phyloP scores from a whole-genome alignment of 2,113 vertebrate species.

The Haliaeetus leucogaster region DNA sequence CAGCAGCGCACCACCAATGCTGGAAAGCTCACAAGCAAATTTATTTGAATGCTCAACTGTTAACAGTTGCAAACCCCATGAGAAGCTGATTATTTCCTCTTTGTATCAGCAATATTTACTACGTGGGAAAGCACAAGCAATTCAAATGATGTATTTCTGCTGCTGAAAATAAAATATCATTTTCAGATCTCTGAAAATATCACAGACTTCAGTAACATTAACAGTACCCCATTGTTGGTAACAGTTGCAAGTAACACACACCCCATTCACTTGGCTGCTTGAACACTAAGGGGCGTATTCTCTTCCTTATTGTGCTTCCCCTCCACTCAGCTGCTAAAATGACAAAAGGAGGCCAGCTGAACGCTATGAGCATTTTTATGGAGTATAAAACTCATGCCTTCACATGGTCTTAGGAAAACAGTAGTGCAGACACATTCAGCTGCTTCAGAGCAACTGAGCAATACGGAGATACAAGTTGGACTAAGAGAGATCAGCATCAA shows the following conservation, averaged over 20 bases:
- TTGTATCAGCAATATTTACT: not conserved
- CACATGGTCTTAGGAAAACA: not conserved
- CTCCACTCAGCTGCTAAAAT: conserved; percentile 3
- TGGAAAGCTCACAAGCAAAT: not conserved
- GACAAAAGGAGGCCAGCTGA: conserved; percentile 28
- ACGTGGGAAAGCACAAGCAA: not conserved
- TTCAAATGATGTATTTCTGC: not conserved
- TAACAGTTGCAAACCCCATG: not conserved
- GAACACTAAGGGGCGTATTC: not conserved
- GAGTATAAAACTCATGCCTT: not conserved
- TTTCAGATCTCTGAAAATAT: conserved; percentile 14
- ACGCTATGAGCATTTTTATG: not conserved
- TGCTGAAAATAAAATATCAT: not conserved
- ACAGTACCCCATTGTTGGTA: conserved; percentile 26
- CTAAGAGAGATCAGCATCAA: not conserved
- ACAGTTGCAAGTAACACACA: not conserved
- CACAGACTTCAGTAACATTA: not conserved
- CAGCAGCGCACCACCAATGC: not conserved
- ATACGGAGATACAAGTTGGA: not conserved
- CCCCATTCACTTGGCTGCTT: not conserved
- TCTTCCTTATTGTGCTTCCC: not conserved
- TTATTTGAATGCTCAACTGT: not conserved
- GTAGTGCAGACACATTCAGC: not conserved
- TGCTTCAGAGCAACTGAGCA: not conserved
- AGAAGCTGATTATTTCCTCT: not conserved